Evolutionary conservation across 2,888 invertebrate genomes (phyloP), one percentile per base, ranked within the genome.

Genomic region (Sepioteuthis lessoniana): DNA sequence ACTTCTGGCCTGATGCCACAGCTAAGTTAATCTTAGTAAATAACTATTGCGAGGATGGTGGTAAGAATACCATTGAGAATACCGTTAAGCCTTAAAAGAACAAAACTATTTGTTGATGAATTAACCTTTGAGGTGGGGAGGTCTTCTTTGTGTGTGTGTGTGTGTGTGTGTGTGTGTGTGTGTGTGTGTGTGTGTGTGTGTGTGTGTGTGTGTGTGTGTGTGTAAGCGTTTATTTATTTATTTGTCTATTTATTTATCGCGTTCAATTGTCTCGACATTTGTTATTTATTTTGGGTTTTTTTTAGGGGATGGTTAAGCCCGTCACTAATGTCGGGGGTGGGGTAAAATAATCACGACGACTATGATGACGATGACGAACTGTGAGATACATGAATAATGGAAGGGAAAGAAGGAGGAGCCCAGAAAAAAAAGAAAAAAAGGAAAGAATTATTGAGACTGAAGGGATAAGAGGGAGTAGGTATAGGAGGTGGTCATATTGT

Each of bases 241-340:
- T n/a, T n/a, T n/a, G n/a, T n/a, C n/a, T n/a, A n/a, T n/a, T n/a
- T n/a, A n/a, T n/a, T n/a, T n/a, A n/a, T 76, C 35, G 16, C n/a
- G n/a, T 76, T 76, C 76, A 76, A 16, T 76, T 76, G 76, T 76
- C n/a, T 76, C 76, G n/a, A n/a, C 76, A 76, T 76, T 76, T 76
- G 13, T 76, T n/a, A 10, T 35, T n/a, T 55, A 5, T 55, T 55
- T 21, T 42, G 42, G 3, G 42, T 42, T 3, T 42, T 3, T 42
- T 3, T 42, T 42, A 5, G 42, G 42, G 42, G 42, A 25, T 25
- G 25, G 25, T 7, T 55, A 25, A 25, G 4, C 76, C 76, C 76
- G n/a, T 35, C 76, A 35, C 4, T 76, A n/a, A 76, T 76, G n/a
- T 16, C 5, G 76, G n/a, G n/a, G n/a, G 31, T 7, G 76, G 35